Base-by-base conservation (phyloP, 2,797 vertebrate genomes). In the Fundulus diaphanus region DNA sequence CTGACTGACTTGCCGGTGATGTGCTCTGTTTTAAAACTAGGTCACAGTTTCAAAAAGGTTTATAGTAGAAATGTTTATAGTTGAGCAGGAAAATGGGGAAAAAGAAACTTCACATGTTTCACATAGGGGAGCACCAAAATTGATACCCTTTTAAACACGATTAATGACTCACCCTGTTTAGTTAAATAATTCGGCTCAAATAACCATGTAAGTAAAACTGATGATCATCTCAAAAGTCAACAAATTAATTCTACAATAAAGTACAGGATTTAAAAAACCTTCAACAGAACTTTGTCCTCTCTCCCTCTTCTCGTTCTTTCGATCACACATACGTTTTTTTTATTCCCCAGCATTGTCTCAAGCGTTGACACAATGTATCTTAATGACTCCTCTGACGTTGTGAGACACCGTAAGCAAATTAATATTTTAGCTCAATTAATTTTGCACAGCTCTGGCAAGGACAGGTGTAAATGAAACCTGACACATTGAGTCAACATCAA, bases 381-480 rank as follows among this genome's bases (percentile, higher is more conserved):
- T 84, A 84, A 88, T 83, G 75, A 76, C 77, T 75, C 49, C 72
- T 85, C 68, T 68, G 79, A 85, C 73, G 57, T 85, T 89, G 78
- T 83, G 82, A 84, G 73, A 81, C 84, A 79, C 81, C 78, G 82
- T 76, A 56, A 84, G 73, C 81, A 85, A 85, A 89, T 87, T 33
- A 74, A 76, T 86, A 83, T 88, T 88, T 90, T 88, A 70, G 79
- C 87, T 88, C 76, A 86, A 83, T 92, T 89, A 82, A 89, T 91
- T 87, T 88, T 81, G 80, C 82, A 87, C 73, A 73, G 86, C 81
- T 90, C 82, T 85, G 83, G 84, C 84, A 87, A 52, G 63, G 78
- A 88, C 87, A 90, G 85, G 90, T 88, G 88, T 83, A 92, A 91
- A 92, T 86, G 85, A 91, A 89, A 89, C 75, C 81, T 91, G 89